Evolutionary conservation across 23 tunicate species (phyloP), one percentile per base, ranked within the genome.

Genomic region (Phallusia fumigata): DNA sequence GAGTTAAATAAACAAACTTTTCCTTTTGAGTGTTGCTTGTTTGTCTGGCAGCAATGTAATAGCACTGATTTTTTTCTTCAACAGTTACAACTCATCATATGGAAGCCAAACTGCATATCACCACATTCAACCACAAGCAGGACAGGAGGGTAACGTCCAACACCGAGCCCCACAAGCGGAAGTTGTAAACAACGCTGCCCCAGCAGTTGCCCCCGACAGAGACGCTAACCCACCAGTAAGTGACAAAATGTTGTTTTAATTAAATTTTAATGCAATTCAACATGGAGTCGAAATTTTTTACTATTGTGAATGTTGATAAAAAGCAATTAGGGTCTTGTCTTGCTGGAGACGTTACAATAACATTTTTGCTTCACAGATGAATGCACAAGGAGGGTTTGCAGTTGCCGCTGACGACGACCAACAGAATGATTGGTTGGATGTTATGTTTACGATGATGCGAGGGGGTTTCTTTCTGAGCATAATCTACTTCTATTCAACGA

Each of bases 361-460:
- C 47, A 40, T 40, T 40, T 5, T 65, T 74, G 36, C 77, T 30
- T 74, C 35, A 31, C 74, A 85, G 88, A 85, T 85, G 88, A 85
- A 85, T 30, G 88, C 88, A n/a, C 88, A 85, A 65, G 88, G 88
- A 26, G 88, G 88, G 18, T 85, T 85, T 79, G 87, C 65, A 0
- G 76, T 36, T 21, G 89, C 83, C 21, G n/a, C n/a, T n/a, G 78
- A 77, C 32, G 90, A 81, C 33, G 90, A 86, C 19, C 75, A 18
- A 18, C 81, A 75, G 24, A 35, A 76, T 21, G 90, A 86, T 52
- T 86, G 90, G 90, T 74, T 86, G 40, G 90, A 86, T 51, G 76
- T 81, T 33, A 30, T 86, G 10, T 86, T 86, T 73, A 64, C 81
- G 0, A 19, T 86, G 64, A 30, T 81, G 31, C 73, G 91, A 30